Base-by-base conservation (phyloP, 2,888 invertebrate genomes). In the Microchrysa polita region DNA sequence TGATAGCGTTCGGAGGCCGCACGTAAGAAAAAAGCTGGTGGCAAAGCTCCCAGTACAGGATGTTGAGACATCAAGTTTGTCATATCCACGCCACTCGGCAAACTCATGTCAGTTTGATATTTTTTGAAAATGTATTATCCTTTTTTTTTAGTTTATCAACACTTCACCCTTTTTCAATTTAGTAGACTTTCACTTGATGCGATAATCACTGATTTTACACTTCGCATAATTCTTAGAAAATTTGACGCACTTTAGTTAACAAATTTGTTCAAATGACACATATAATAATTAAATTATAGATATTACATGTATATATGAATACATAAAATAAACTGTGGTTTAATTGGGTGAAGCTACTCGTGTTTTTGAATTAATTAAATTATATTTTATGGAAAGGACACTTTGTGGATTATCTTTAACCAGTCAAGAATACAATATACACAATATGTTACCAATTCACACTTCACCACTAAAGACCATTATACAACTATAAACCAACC, bases 1-100 rank as follows among this genome's bases (percentile, higher is more conserved):
- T 97, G 97, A 86, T 96, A 97, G 81, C 97, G 89, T 83, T 97
- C 97, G 22, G 93, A 92, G 73, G 95, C 94, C 74, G 95, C 94
- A 79, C 95, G 88, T 75, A 95, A 86, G 85, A 95, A 95, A 85
- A 95, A 94, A n/a, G 92, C 91, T 77, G 94, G 94, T 63, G 95
- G 95, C 80, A 93, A 83, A 0, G 92, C 92, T 44, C 93, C 93
- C 82, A 95, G 83, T 76, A 94, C 94, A 53, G 93, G 93, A 83
- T 91, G 91, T 81, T 94, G 94, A 80, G 93, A 93, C 88, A 94
- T 94, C 81, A 94, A 85, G 82, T 93, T 91, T 75, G 93, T 91
- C 85, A 95, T 93, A 86, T 95, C 94, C 79, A 94, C 93, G 79
- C 94, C 93, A 85, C 91, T 91, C 79, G 93, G 93, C 78, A 94